phyloP scores from a whole-genome alignment of 2,888 invertebrate species.

The Tetragonisca angustula region DNA sequence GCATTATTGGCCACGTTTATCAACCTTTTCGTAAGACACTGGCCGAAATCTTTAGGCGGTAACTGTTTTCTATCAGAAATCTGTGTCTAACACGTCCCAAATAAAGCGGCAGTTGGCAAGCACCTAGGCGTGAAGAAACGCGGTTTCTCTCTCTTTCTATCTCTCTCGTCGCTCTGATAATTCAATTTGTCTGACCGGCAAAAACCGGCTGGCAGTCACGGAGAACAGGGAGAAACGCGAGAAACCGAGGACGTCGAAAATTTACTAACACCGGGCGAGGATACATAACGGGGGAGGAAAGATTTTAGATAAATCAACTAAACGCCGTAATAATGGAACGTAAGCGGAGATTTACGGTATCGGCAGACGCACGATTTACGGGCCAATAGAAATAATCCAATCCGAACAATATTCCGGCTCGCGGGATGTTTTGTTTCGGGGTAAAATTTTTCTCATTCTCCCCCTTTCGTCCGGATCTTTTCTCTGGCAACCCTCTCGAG shows the following conservation, averaged over 20 bases:
- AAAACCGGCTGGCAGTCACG: slow-evolving; percentile 24
- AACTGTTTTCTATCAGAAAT: slow-evolving; percentile 36
- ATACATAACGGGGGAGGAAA: slow-evolving; percentile 12
- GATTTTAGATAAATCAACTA: slow-evolving; percentile 50
- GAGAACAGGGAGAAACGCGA: neutral
- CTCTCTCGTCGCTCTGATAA: neutral
- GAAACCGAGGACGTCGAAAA: slow-evolving; percentile 23
- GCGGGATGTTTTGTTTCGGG: slow-evolving; percentile 41
- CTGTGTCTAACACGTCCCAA: slow-evolving; percentile 2
- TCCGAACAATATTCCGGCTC: slow-evolving; percentile 62
- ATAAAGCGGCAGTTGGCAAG: slow-evolving; percentile 14
- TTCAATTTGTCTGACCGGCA: slow-evolving; percentile 15
- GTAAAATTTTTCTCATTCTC: slow-evolving; percentile 30
- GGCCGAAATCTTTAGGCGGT: slow-evolving; percentile 61
- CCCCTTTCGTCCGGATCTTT: slow-evolving; percentile 4
- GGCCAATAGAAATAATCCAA: slow-evolving; percentile 61
- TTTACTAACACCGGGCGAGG: slow-evolving; percentile 5
- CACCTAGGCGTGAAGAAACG: neutral
- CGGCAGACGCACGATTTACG: slow-evolving; percentile 39
- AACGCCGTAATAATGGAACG: slow-evolving; percentile 49
- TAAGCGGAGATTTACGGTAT: slow-evolving; percentile 43
- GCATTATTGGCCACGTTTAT: slow-evolving; percentile 75
- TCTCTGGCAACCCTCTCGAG: neutral
- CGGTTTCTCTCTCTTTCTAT: neutral
- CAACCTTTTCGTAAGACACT: slow-evolving; percentile 62